These are phyloP conservation scores for Nannobrachium achirus DNA, from an alignment of 2,113 vertebrate species.

Conservation along the genomic window DNA sequence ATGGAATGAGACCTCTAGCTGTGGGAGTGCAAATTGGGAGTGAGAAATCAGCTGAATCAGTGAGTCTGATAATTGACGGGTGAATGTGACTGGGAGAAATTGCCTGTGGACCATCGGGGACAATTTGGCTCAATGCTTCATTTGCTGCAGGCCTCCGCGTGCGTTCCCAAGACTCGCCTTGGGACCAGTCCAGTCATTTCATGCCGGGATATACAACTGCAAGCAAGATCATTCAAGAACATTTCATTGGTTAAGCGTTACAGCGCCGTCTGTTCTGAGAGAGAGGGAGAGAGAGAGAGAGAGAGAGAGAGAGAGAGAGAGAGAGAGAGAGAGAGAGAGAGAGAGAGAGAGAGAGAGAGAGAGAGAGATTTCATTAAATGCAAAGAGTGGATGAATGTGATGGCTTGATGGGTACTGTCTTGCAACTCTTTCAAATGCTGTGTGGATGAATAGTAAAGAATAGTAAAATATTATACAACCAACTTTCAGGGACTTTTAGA, in stretches of 20 bases:
- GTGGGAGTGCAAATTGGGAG: neutral
- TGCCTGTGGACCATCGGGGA: neutral
- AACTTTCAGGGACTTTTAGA: too few relatives aligned
- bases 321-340: too few relatives aligned
- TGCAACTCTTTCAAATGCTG: neutral
- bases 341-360: too few relatives aligned
- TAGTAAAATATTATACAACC: too few relatives aligned
- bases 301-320: too few relatives aligned
- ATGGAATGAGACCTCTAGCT: neutral
- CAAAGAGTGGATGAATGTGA: neutral
- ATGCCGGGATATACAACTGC: constrained; percentile 9
- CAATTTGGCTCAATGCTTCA: constrained; percentile 19
- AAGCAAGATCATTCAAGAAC: neutral
- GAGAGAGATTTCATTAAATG: too few relatives aligned
- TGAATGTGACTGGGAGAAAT: constrained; percentile 20
- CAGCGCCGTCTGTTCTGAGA: too few relatives aligned
- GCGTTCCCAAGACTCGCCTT: neutral
- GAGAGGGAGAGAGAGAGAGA: too few relatives aligned
- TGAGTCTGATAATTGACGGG: constrained; percentile 17
- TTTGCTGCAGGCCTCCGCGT: neutral
- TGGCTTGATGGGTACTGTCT: neutral
- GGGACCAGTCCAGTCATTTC: constrained; percentile 1
- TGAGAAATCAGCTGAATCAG: constrained; percentile 3
- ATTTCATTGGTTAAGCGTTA: too few relatives aligned
- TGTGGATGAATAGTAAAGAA: constrained; percentile 14